Conservation (phyloP, 2,888 invertebrate genomes). For the Galerucella calmariensis region DNA sequence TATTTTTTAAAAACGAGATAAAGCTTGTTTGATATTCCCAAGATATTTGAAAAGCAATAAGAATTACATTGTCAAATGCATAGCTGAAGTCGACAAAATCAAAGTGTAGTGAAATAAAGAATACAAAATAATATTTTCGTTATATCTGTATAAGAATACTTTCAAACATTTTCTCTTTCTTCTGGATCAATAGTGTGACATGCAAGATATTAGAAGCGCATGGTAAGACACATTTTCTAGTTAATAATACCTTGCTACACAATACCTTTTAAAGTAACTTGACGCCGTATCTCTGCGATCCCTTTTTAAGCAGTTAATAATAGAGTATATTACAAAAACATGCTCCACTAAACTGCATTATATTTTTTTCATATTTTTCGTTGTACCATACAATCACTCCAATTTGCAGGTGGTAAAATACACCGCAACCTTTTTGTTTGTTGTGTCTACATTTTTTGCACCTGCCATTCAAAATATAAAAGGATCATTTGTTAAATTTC, state of each 20-base stretch:
- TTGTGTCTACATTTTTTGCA: background rate
- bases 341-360: background rate
- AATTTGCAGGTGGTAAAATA: background rate
- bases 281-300: background rate
- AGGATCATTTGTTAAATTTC: too few relatives aligned
- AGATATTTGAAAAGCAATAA: too few relatives aligned
- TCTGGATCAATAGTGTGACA: background rate
- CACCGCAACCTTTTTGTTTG: background rate
- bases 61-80: too few relatives aligned
- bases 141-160: too few relatives aligned
- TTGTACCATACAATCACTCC: background rate
- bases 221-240: background rate
- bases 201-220: background rate
- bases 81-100: too few relatives aligned
- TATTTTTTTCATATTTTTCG: too few relatives aligned
- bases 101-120: too few relatives aligned
- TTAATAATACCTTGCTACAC: background rate
- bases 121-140: too few relatives aligned
- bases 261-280: background rate
- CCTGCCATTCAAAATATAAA: background rate
- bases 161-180: background rate
- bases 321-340: background rate
- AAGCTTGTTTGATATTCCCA: too few relatives aligned
- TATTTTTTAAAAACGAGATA: too few relatives aligned
- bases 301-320: background rate